Conservation (phyloP, 2,888 invertebrate species). For the Spicauda simplicius region DNA sequence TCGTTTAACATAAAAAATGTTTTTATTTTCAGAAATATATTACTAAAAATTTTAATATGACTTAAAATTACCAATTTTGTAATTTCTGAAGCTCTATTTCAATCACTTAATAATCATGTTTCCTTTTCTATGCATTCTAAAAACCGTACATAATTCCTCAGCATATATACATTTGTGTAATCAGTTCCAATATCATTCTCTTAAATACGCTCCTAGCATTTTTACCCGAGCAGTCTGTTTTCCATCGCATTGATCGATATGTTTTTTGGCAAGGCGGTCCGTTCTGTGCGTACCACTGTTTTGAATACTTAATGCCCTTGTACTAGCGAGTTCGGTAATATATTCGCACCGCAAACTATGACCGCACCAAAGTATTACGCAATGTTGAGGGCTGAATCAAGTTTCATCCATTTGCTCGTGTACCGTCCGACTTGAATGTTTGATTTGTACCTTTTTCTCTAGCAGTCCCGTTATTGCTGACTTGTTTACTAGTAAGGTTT, state of each 20-base stretch:
- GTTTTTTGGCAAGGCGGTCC: constrained; percentile 32
- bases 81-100: too few relatives aligned
- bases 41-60: too few relatives aligned
- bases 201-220: constrained; percentile 8
- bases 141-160: not conserved
- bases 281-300: constrained; percentile 31
- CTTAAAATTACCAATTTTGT: too few relatives aligned
- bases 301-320: constrained; percentile 39
- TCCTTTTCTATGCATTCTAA: not conserved
- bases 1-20: too few relatives aligned
- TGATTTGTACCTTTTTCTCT: constrained; percentile 21
- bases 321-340: constrained; percentile 40
- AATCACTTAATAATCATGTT: too few relatives aligned
- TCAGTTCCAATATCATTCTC: not conserved
- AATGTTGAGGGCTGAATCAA: constrained; percentile 40
- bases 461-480: constrained; percentile 1
- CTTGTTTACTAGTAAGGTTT: not conserved
- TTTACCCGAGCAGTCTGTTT: constrained; percentile 16
- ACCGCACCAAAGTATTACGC: constrained; percentile 42
- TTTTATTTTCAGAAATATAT: too few relatives aligned
- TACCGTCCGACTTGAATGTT: constrained; percentile 26
- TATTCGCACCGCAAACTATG: constrained; percentile 46
- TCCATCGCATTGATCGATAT: constrained; percentile 28
- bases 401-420: constrained; percentile 24
- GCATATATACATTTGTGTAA: not conserved